Conservation (phyloP, 2,888 invertebrate genomes). For the Beris morrisii region DNA sequence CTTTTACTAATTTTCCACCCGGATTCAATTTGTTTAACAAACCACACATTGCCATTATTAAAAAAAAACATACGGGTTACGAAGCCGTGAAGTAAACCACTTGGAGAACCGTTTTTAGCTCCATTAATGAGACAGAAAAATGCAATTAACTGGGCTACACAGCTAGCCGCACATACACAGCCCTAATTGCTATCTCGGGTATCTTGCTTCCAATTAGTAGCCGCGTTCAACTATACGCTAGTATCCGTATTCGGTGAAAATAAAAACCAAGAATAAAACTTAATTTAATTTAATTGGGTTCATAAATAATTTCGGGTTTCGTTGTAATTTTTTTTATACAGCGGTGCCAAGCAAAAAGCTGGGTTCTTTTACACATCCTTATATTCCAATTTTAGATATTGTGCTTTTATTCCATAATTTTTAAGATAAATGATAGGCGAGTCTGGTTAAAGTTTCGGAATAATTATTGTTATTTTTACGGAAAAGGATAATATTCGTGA, state of each 20-base stretch:
- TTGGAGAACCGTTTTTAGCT: conserved; percentile 79
- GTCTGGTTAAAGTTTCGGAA: no score
- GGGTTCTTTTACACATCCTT: no score
- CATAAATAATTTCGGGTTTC: conserved; percentile 16
- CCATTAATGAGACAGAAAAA: conserved; percentile 88
- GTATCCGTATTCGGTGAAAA: neutral
- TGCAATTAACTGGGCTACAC: conserved; percentile 78
- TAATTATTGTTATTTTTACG: no score
- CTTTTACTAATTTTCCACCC: no score
- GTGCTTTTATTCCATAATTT: no score
- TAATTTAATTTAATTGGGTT: conserved; percentile 25
- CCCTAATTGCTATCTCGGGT: conserved; percentile 79
- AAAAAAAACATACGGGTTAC: neutral
- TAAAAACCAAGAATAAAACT: conserved; percentile 13
- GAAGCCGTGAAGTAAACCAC: conserved; percentile 68
- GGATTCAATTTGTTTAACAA: no score
- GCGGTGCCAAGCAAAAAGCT: no score
- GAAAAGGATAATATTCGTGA: no score
- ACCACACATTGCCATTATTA: no score
- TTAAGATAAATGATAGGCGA: no score
- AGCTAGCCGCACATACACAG: conserved; percentile 62
- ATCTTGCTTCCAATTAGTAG: conserved; percentile 63
- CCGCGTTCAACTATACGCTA: conserved; percentile 11
- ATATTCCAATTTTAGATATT: no score
- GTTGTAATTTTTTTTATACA: no score